A percentile compares a stretch with the other conserved stretches of the same genome.
phyloP scores from a whole-genome alignment of 2,888 invertebrate genomes.

The Caenorhabditis sulstoni region DNA sequence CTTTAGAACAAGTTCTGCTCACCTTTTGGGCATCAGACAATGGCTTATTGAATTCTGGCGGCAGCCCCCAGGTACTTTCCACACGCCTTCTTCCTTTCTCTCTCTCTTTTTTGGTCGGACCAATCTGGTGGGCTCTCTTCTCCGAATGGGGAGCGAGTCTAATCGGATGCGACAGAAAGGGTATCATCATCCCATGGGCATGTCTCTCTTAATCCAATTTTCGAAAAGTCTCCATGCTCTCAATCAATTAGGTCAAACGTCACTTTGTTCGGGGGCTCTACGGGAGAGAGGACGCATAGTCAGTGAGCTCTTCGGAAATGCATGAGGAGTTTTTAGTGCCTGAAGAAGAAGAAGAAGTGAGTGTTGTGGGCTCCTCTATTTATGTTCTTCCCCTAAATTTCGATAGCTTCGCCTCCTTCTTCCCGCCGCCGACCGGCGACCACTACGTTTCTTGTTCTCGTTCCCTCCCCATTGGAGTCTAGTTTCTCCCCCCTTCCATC shows the following conservation, averaged over 20 bases:
- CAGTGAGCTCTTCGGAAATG: slow-evolving; percentile 31
- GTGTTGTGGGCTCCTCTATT: slow-evolving; percentile 28
- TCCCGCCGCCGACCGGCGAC: slow-evolving; percentile 11
- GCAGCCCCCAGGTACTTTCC: not conserved
- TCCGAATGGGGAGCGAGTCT: slow-evolving; percentile 5
- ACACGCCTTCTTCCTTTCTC: slow-evolving; percentile 11
- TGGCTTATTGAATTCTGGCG: slow-evolving; percentile 40
- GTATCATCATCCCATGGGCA: slow-evolving; percentile 26
- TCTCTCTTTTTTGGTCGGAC: slow-evolving; percentile 17
- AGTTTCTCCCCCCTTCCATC: slow-evolving; percentile 15
- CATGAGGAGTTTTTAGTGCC: slow-evolving; percentile 43
- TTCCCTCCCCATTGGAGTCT: too few species aligned
- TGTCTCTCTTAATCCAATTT: slow-evolving; percentile 41
- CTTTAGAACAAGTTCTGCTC: slow-evolving; percentile 47
- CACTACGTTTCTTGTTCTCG: slow-evolving; percentile 8
- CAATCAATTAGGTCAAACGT: slow-evolving; percentile 55
- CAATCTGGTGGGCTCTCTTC: slow-evolving; percentile 6
- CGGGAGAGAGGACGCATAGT: slow-evolving; percentile 8
- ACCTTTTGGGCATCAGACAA: slow-evolving; percentile 41
- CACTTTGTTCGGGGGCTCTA: slow-evolving; percentile 26
- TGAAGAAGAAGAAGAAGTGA: slow-evolving; percentile 5
- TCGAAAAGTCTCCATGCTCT: slow-evolving; percentile 46
- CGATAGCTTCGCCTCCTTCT: slow-evolving; percentile 20
- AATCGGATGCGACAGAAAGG: slow-evolving; percentile 41
- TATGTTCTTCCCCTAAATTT: slow-evolving; percentile 27